phyloP scores from a whole-genome alignment of 2,888 invertebrate genomes.

The Athalia rosae region DNA sequence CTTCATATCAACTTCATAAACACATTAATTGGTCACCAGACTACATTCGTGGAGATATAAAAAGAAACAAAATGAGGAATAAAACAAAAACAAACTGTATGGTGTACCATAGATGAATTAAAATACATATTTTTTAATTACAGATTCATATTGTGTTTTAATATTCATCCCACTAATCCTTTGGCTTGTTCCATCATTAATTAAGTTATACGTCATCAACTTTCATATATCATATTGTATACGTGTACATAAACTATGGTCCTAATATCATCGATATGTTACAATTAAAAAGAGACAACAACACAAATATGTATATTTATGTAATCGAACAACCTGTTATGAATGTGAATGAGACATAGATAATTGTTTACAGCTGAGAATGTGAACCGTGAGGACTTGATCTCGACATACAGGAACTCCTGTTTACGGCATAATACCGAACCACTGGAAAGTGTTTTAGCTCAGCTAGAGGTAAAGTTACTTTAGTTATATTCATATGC shows the following conservation, averaged over 20 bases:
- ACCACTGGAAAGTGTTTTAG: constrained; percentile 82
- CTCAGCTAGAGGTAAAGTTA: constrained; percentile 82
- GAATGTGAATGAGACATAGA: constrained; percentile 39
- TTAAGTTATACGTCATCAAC: constrained; percentile 34
- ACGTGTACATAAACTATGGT: constrained; percentile 5
- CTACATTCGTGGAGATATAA: constrained; percentile 36
- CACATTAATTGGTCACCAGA: constrained; percentile 37
- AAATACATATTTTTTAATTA: constrained; percentile 58
- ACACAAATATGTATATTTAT: neutral
- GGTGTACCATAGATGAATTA: constrained; percentile 50
- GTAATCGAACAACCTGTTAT: neutral
- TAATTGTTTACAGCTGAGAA: constrained; percentile 77
- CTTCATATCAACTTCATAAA: constrained; percentile 25
- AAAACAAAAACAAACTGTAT: constrained; percentile 43
- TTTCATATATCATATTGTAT: constrained; percentile 34
- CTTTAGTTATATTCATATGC: constrained; percentile 37
- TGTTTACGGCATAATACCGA: constrained; percentile 83
- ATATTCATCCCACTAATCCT: constrained; percentile 58
- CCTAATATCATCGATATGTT: constrained; percentile 25
- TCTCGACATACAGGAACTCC: constrained; percentile 83
- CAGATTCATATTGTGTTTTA: constrained; percentile 57
- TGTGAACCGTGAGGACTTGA: constrained; percentile 82
- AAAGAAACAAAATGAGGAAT: constrained; percentile 2
- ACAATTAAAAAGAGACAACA: neutral
- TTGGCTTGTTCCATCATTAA: constrained; percentile 47